Evolutionary conservation across 2,113 vertebrate genomes (phyloP), one percentile per base, ranked within the genome.

Genomic region (Hemiprocne comata): DNA sequence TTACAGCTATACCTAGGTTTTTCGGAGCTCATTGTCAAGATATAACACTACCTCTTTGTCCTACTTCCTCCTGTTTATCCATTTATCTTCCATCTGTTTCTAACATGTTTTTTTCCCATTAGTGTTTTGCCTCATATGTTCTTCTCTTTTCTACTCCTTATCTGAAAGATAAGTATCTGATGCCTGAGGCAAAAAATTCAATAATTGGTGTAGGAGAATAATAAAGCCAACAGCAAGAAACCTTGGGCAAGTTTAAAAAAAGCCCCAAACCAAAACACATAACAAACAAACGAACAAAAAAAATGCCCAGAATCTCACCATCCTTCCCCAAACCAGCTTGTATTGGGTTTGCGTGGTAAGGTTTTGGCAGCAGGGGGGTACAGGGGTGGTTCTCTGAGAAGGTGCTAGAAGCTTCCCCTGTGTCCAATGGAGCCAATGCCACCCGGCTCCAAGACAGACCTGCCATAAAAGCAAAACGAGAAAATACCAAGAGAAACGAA

Each of bases 261-360:
- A 62, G 2, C 34, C 13, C 14, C 7, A 65, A 77, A 66, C 23
- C 5, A 34, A 28, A 7, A 6, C 18, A 19, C 40, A 1, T 42
- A 72, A 25, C 2, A 15, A 51, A 29, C 2, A 38, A 24, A 17
- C 8, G 61, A 77, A 74, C 55, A 46, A 24, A n/a, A 67, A 33
- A 44, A 62, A 48, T 2, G 1, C 17, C 4, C 38, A 78, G 24
- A 71, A 85, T 57, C 3, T 1, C 28, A 40, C 7, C 6, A 7
- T 62, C 7, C 4, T 50, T 4, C 9, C 13, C 15, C 2, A 0
- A 54, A 83, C 1, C 2, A 38, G 1, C 20, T 76, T 42, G 78
- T 53, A 53, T 26, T 26, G 7, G 24, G 24, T 48, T 48, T 48
- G 9, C 48, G 19, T 48, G 19, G 51, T 25, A 26, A 53, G 25